Evolutionary conservation across 2,888 invertebrate species (phyloP), one percentile per base, ranked within the genome.

Genomic region (Zaprionus bogoriensis): DNA sequence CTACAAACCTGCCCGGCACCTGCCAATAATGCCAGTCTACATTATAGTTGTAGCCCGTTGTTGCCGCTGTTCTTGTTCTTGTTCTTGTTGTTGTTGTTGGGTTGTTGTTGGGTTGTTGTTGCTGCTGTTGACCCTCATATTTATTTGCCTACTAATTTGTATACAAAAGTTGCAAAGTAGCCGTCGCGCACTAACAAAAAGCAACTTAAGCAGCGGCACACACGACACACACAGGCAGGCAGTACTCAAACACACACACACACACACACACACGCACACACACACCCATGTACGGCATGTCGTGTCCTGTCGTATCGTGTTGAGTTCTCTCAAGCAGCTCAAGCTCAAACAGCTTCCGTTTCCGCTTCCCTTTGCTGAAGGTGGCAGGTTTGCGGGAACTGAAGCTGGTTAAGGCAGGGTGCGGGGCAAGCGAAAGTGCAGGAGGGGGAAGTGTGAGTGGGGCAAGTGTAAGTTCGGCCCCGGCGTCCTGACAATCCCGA

Each of bases 271-370:
- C 36, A 47, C 39, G 38, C 38, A 25, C 42, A 41, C 23, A 57
- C 19, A 20, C 39, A 38, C 38, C 50, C 10, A 46, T 3, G 46
- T 39, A 6, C 42, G 57, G 6, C 53, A 27, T 51, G 53, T 51
- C 50, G 27, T 60, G 64, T 47, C 47, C 38, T 66, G 60, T 59
- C 66, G 74, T 55, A 45, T 67, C 45, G 59, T 58, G 73, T 63
- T 38, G 52, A 58, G 70, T 48, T 58, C 54, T 45, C 63, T 42
- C 44, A 61, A 55, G 61, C 58, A 58, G 59, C 25, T 66, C 58
- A 59, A 62, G 71, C 69, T 71, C 72, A 61, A 80, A 80, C 80
- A 83, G 80, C 77, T 77, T 80, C 80, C 80, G 80, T 66, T 77
- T 83, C 80, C 83, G 83, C 52, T 72, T 63, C 57, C 65, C 76